phyloP scores from a whole-genome alignment of 2,888 invertebrate genomes.

The Acanthosoma haemorrhoidale region DNA sequence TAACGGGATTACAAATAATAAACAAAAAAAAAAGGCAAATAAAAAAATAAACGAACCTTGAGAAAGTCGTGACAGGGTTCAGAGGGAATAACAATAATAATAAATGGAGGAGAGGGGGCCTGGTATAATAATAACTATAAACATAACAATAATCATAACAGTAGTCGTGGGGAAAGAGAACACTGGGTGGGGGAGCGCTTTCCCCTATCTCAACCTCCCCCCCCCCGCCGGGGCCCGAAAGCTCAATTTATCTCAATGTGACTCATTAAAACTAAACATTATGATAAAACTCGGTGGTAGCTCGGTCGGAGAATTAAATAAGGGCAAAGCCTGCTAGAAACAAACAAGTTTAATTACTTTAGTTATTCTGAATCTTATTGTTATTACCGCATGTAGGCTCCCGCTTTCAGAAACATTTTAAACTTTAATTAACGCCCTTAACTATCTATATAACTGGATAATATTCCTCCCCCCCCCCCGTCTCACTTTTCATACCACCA shows the following conservation, averaged over 20 bases:
- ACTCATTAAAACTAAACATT: slow-evolving; percentile 40
- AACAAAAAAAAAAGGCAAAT: slow-evolving; percentile 30
- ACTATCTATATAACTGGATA: slow-evolving; percentile 37
- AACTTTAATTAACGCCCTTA: slow-evolving; percentile 35
- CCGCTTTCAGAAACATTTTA: slow-evolving; percentile 34
- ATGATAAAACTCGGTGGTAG: slow-evolving; percentile 37
- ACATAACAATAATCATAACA: slow-evolving; percentile 41
- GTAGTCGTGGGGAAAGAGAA: slow-evolving; percentile 32
- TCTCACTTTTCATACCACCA: slow-evolving; percentile 19
- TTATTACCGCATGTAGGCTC: slow-evolving; percentile 32
- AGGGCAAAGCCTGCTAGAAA: slow-evolving; percentile 27
- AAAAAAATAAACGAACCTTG: slow-evolving; percentile 30
- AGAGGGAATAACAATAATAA: slow-evolving; percentile 41
- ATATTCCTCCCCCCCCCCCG: slow-evolving; percentile 18
- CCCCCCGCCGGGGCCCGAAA: neutral
- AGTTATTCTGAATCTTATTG: slow-evolving; percentile 36
- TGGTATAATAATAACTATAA: slow-evolving; percentile 40
- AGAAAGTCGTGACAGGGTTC: slow-evolving; percentile 36
- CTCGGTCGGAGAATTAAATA: slow-evolving; percentile 37
- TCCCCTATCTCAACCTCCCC: neutral
- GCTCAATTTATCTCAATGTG: slow-evolving; percentile 38
- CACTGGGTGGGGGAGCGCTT: slow-evolving; percentile 5
- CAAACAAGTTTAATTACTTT: slow-evolving; percentile 39
- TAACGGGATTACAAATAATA: slow-evolving; percentile 36
- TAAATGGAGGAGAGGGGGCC: slow-evolving; percentile 35